Evolutionary conservation across 64 coral and sea anemone species (phyloP).

Genomic region (Stichodactyla helianthus): DNA sequence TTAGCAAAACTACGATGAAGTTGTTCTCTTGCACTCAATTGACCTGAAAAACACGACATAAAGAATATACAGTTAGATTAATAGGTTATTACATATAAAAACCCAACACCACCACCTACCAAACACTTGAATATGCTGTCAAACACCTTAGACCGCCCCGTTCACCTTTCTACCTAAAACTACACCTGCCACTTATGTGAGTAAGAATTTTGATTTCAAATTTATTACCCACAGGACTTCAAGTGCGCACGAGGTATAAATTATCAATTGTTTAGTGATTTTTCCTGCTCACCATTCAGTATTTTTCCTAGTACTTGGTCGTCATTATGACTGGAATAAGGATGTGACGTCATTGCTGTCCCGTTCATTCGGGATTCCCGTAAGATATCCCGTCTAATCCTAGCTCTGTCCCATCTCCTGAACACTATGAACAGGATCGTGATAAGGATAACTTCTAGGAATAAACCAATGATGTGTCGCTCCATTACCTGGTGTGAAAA

Average conservation of each 20-base stretch:
- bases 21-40: constrained; percentile 18
- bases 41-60: constrained; percentile 4
- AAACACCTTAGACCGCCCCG: too few relatives aligned
- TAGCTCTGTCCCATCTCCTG: constrained; percentile 34
- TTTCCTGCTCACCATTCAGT: neutral
- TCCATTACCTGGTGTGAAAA: constrained; percentile 54
- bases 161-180: too few relatives aligned
- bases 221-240: too few relatives aligned
- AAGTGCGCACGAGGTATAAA: too few relatives aligned
- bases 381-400: constrained; percentile 9
- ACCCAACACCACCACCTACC: neutral
- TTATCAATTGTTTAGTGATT: neutral
- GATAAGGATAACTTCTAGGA: constrained; percentile 64
- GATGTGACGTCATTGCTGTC: neutral
- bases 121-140: neutral
- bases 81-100: neutral
- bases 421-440: constrained; percentile 54
- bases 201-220: too few relatives aligned
- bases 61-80: neutral
- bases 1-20: constrained; percentile 35
- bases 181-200: too few relatives aligned
- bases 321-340: neutral
- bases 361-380: constrained; percentile 18
- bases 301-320: neutral
- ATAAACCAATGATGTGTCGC: constrained; percentile 75